Base-by-base conservation (phyloP, 2,888 invertebrate species). In the Oscheius sp. region DNA sequence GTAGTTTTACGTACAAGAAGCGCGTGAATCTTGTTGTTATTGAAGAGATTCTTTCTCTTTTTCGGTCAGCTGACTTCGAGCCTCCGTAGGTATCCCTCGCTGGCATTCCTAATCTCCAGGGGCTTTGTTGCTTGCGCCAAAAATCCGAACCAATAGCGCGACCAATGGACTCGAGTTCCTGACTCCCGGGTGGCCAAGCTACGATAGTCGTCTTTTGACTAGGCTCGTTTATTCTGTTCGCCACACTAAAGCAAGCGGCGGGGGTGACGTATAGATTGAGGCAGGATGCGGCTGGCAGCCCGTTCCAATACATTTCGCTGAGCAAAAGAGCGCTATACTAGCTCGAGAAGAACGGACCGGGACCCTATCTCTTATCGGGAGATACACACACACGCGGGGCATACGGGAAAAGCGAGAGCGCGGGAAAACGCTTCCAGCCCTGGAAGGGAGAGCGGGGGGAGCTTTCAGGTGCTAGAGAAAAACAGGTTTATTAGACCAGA, bases 251-350 rank as follows among this genome's bases (percentile, higher is more conserved):
- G 61, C 61, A 61, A 55, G 31, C 34, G 57, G 57, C 45, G 42
- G 61, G 61, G 61, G 61, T 61, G 61, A 61, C 61, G 61, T 61
- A 61, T 61, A 61, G 61, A 61, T 61, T 61, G 61, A 61, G 61
- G 61, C 61, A 61, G 61, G 61, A 61, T 61, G 61, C 61, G 61
- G 61, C 61, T 61, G 61, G 61, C 61, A 61, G 61, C 61, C 45
- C 42, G 61, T 61, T 61, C 61, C 61, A 64, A 64, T 50, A 64
- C 64, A 50, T 64, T n/a, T 39, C 37, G 61, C 61, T 42, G 64
- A 45, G 64, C 48, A 50, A 50, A 64, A 50, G 31, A 64, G 64
- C 48, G 37, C 64, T 64, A 61, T 61, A 61, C 61, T 61, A 61
- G 61, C 45, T 20, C n/a, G 34, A 29, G 48, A 48, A 25, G 55